Evolutionary conservation across 2,888 invertebrate genomes (phyloP), one percentile per base, ranked within the genome.

Genomic region (Merodon equestris): DNA sequence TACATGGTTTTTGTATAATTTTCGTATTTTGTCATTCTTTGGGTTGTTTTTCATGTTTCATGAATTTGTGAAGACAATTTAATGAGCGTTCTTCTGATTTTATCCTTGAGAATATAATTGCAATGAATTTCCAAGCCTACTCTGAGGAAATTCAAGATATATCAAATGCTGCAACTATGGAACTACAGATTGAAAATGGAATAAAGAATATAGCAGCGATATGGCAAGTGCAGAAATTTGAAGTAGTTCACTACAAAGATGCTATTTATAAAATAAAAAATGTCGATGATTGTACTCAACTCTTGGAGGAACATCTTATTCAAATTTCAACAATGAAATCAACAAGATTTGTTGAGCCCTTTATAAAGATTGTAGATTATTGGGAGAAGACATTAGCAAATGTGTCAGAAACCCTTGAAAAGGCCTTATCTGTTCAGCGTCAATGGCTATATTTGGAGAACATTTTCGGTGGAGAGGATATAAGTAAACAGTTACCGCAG

Each of bases 401-500:
- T 76, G 92, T 97, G 9, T 92, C 93, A 73, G 97, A 97, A 88
- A 93, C 94, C 57, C 90, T 96, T 47, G 97, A 97, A 90, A 91
- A 91, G 84, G 91, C 94, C 15, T 90, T 96, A n/a, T 91, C 91
- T 85, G 95, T 96, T 0, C 97, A 97, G 89, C 91, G 95, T 19
- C 93, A 95, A 81, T 97, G 95, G 91, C 90, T 96, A 79, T 96
- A 97, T 87, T 90, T 97, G 50, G 96, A 96, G 91, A 96, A 94
- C 86, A 96, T 97, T 86, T 96, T 97, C 89, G 90, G 91, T 81
- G 95, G 96, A 0, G 96, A 96, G 88, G 96, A 97, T 86, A 96
- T 97, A 70, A 90, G 94, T 73, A 94, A 93, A 83, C 96, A 97
- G 87, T 88, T 97, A 60, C 96, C 96, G 0, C 89, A 89, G 66